Evolutionary conservation across 2,888 invertebrate species (phyloP).

Genomic region (Phyllotreta cruciferae): DNA sequence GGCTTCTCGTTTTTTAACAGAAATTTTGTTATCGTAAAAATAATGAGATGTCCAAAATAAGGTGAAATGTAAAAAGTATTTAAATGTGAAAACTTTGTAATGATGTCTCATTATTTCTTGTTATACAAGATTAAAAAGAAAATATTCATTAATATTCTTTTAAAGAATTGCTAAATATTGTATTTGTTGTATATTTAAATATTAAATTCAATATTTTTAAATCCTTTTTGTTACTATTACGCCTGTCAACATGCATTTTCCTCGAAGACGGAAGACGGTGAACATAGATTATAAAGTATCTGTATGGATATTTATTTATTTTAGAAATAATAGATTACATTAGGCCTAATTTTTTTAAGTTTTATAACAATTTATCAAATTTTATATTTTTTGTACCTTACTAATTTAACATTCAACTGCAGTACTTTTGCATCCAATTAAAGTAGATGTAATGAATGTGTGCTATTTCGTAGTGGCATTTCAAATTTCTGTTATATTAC

Average conservation of each 20-base stretch:
- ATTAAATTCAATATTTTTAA: conserved; percentile 43
- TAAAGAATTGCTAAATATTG: conserved; percentile 28
- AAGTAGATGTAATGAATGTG: too few species aligned
- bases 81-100: too few species aligned
- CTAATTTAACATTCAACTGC: too few species aligned
- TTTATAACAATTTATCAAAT: conserved; percentile 8
- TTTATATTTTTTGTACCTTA: too few species aligned
- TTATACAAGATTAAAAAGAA: conserved; percentile 32
- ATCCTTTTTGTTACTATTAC: neutral
- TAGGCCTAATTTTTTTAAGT: conserved; percentile 16
- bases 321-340: conserved; percentile 20
- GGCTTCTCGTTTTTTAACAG: neutral
- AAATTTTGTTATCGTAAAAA: conserved; percentile 16
- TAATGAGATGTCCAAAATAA: conserved; percentile 19
- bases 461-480: too few species aligned
- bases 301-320: conserved; percentile 6
- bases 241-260: neutral
- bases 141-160: conserved; percentile 29
- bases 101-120: conserved; percentile 38
- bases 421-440: too few species aligned
- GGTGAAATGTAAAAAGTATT: conserved; percentile 2
- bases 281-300: neutral
- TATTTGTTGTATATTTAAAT: conserved; percentile 42
- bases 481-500: too few species aligned
- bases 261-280: neutral